Conservation (phyloP, 1,140 invertebrate genomes). For the Pogonus chalceus region DNA sequence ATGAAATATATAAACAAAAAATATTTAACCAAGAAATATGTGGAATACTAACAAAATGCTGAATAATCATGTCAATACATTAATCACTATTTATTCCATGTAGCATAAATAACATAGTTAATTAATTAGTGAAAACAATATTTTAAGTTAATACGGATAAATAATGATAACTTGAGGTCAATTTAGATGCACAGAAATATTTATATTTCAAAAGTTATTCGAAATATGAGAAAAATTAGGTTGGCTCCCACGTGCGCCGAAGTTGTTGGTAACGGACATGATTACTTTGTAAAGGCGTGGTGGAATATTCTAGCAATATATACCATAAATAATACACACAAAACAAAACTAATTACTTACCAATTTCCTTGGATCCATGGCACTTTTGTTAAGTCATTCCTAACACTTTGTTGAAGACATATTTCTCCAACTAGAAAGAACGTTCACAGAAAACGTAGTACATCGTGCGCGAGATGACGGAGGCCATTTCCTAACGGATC, state of each 20-base stretch:
- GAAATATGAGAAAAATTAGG: background rate
- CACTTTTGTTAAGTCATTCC: constrained; percentile 6
- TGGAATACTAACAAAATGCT: too few species aligned
- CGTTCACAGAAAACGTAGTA: background rate
- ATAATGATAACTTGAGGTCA: too few species aligned
- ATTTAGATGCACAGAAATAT: too few species aligned
- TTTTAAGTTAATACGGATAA: too few species aligned
- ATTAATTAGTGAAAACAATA: too few species aligned
- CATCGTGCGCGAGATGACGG: background rate
- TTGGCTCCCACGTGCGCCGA: constrained; percentile 1
- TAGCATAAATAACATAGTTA: too few species aligned
- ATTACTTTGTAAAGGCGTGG: background rate
- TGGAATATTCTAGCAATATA: background rate
- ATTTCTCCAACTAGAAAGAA: background rate
- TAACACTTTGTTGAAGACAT: background rate
- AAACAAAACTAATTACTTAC: background rate
- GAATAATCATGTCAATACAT: too few species aligned
- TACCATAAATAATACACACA: background rate
- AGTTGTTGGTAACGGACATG: background rate
- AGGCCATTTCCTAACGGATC: background rate
- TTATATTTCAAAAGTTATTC: too few species aligned
- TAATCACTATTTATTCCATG: too few species aligned
- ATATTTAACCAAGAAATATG: too few species aligned
- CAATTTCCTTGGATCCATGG: constrained; percentile 3
- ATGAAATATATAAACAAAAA: too few species aligned